Evolutionary conservation across 1,140 invertebrate genomes (phyloP), one percentile per base, ranked within the genome.

Genomic region (Drosophila rhopaloa): DNA sequence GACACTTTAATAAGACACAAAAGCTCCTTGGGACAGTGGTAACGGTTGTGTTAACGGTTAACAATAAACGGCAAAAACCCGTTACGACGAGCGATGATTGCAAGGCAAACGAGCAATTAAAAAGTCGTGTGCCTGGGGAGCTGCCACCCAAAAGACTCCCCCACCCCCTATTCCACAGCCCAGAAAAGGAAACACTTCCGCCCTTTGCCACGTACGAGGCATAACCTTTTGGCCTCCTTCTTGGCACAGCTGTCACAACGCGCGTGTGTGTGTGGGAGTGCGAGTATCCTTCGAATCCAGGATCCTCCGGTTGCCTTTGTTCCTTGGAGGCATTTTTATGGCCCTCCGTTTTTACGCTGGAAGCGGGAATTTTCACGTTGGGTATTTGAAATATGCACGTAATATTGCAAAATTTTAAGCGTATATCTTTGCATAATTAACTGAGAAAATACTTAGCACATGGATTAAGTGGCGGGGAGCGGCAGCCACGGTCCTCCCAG

Each of bases 331-430:
- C 83, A 89, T 88, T 88, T 89, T 84, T 84, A 85, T 81, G 76
- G 81, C 81, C 67, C 61, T 61, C 40, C 44, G 53, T 58, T 72
- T 71, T 83, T 67, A 76, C 58, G 66, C 66, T 51, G 81, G 59
- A 44, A 71, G 51, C 76, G 75, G 55, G 72, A 76, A 76, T 76
- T 76, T 76, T 73, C 59, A 76, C 57, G 61, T 65, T 50, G 70
- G 59, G 77, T 90, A 90, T 89, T 89, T 89, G 85, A 89, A 89
- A 81, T 89, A 89, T 89, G 85, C 81, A 89, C 84, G 84, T 89
- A 89, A 89, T 89, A 89, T 89, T 89, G 84, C 84, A 90, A 89
- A 89, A 89, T 89, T 90, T 89, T 89, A 89, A 89, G 77, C 84
- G 77, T 89, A 89, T 89, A 89, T 89, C 77, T 89, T 88, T 89